phyloP scores from a whole-genome alignment of 2,113 vertebrate species.

The Heterotilapia buettikoferi region DNA sequence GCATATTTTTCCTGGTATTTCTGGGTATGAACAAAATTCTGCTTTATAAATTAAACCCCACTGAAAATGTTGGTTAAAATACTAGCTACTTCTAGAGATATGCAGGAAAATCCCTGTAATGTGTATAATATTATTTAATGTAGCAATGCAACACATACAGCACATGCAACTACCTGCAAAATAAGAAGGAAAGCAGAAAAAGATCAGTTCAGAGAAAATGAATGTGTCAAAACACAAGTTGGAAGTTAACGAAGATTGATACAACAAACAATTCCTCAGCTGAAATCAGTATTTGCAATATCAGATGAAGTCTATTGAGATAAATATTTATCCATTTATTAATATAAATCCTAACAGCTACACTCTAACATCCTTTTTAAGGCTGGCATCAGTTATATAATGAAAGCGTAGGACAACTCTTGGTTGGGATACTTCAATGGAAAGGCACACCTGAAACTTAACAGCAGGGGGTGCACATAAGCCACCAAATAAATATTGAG shows the following conservation, averaged over 20 bases:
- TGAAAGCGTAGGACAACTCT: neutral
- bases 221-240: neutral
- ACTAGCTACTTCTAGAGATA: neutral
- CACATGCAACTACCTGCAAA: neutral
- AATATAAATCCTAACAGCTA: neutral
- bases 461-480: fast-evolving
- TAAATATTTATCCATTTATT: neutral
- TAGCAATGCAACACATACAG: neutral
- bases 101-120: neutral
- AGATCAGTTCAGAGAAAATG: neutral
- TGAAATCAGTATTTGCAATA: neutral
- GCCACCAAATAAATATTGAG: neutral
- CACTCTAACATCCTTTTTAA: neutral
- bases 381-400: neutral
- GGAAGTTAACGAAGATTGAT: neutral
- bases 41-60: neutral
- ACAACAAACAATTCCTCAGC: neutral
- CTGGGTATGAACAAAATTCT: neutral
- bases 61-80: neutral
- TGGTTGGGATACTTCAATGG: neutral
- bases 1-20: neutral
- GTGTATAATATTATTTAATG: neutral
- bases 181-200: neutral
- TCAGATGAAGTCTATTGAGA: neutral
- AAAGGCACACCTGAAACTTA: neutral